Percentiles rank a stretch among this genome's conserved stretches.
phyloP scores from a whole-genome alignment of 2,888 invertebrate genomes.

The Limnephilus rhombicus region DNA sequence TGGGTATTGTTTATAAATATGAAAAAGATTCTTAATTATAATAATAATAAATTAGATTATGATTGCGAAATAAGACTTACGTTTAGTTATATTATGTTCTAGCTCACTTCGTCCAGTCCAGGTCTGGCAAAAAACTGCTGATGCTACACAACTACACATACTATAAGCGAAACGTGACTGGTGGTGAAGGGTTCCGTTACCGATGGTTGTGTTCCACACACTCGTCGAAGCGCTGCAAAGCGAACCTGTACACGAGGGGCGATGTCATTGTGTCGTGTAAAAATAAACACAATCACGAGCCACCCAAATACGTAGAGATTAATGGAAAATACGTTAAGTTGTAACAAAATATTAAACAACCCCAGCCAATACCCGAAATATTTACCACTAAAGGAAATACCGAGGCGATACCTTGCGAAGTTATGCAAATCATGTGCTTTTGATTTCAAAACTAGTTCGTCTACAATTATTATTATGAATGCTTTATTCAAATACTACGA shows the following conservation, averaged over 20 bases:
- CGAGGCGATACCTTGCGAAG: no score
- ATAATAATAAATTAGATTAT: no score
- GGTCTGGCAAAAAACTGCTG: constrained; percentile 14
- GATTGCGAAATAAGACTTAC: neutral
- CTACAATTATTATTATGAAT: no score
- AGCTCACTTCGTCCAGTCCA: constrained; percentile 12
- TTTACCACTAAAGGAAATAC: no score
- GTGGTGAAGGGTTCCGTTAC: constrained; percentile 69
- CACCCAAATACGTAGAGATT: neutral
- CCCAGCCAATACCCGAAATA: no score
- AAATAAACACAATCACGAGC: constrained; percentile 73
- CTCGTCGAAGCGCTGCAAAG: constrained; percentile 71
- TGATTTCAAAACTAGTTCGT: no score
- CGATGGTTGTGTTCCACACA: constrained; percentile 76
- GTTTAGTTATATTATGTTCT: neutral
- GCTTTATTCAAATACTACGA: no score
- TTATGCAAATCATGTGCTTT: no score
- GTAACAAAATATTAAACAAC: no score
- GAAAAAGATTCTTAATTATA: no score
- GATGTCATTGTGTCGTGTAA: constrained; percentile 71
- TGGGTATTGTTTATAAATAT: no score
- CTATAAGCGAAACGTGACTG: neutral
- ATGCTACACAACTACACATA: constrained; percentile 9
- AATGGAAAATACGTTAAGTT: constrained; percentile 37
- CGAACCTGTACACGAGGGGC: constrained; percentile 72